Conservation (phyloP, 2,888 invertebrate genomes). For the Parthenolecanium corni region DNA sequence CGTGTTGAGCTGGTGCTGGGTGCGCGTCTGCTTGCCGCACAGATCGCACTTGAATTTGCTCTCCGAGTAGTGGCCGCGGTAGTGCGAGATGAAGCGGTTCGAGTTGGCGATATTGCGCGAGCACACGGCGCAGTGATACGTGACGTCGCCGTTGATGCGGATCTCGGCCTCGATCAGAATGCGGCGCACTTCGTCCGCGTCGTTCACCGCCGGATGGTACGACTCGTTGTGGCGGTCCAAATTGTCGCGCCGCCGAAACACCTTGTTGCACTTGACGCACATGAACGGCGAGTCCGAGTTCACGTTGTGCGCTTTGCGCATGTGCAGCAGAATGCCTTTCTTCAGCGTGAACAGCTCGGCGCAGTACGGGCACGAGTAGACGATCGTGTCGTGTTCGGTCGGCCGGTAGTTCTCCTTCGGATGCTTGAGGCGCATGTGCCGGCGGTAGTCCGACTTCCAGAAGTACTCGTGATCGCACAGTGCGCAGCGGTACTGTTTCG, state of each 20-base stretch:
- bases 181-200: constrained; percentile 2
- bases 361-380: constrained; percentile 18
- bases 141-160: constrained; percentile 9
- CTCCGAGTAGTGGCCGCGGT: constrained; percentile 33
- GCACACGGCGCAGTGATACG: constrained; percentile 13
- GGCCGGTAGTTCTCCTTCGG: constrained; percentile 10
- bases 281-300: constrained; percentile 8
- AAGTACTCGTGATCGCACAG: constrained; percentile 9
- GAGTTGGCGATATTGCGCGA: constrained; percentile 10
- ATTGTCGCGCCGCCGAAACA: constrained; percentile 8
- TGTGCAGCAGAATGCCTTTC: constrained; percentile 12
- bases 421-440: constrained; percentile 13
- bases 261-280: constrained; percentile 10
- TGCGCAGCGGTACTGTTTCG: constrained; percentile 1
- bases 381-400: constrained; percentile 14
- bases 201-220: constrained; percentile 6
- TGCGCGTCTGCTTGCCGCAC: constrained; percentile 32
- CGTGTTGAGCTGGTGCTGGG: constrained; percentile 37
- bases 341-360: background rate
- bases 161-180: constrained; percentile 8
- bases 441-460: constrained; percentile 1
- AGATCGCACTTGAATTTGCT: constrained; percentile 34
- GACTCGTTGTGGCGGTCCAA: constrained; percentile 4
- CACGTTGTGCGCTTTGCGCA: constrained; percentile 6
- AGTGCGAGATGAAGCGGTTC: constrained; percentile 24